Percentiles rank a stretch among this genome's conserved stretches.
phyloP scores from a whole-genome alignment of 2,113 vertebrate genomes.

The Alligator sinensis region DNA sequence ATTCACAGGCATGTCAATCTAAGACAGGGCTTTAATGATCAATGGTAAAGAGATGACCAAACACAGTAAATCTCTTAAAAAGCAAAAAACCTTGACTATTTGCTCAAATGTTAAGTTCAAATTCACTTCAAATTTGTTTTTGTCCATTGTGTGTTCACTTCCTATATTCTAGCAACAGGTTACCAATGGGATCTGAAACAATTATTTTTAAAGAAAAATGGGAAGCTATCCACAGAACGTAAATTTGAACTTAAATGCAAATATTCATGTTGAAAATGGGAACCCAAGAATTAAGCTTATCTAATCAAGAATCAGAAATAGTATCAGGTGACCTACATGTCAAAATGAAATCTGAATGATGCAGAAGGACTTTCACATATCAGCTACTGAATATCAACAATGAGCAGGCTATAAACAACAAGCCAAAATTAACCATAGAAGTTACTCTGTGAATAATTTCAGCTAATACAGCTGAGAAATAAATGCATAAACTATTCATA shows the following conservation, averaged over 20 bases:
- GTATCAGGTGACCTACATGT: conserved; percentile 33
- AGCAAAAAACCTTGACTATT: neutral
- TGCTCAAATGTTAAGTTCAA: conserved; percentile 23
- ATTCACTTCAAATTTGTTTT: conserved; percentile 14
- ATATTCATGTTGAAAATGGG: conserved; percentile 2
- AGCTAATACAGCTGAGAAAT: conserved; percentile 2
- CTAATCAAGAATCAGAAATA: conserved; percentile 51
- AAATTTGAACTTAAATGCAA: conserved; percentile 41
- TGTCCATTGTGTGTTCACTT: conserved; percentile 1
- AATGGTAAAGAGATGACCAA: neutral
- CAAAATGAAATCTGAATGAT: conserved; percentile 39
- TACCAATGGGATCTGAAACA: conserved; percentile 6
- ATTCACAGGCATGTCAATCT: neutral
- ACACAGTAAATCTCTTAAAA: neutral
- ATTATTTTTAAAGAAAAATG: neutral
- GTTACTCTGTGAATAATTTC: conserved; percentile 16
- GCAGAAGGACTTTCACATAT: conserved; percentile 48
- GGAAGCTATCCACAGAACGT: conserved; percentile 37
- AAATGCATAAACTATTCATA: conserved; percentile 20
- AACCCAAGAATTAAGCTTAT: neutral
- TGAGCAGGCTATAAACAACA: conserved; percentile 29
- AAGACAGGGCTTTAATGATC: neutral
- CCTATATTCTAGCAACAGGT: conserved; percentile 27
- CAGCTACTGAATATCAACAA: conserved; percentile 41
- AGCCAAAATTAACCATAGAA: conserved; percentile 18